These are phyloP conservation scores for Seriola quinqueradiata DNA, from an alignment of 2,113 vertebrate species.

Conservation along the genomic window DNA sequence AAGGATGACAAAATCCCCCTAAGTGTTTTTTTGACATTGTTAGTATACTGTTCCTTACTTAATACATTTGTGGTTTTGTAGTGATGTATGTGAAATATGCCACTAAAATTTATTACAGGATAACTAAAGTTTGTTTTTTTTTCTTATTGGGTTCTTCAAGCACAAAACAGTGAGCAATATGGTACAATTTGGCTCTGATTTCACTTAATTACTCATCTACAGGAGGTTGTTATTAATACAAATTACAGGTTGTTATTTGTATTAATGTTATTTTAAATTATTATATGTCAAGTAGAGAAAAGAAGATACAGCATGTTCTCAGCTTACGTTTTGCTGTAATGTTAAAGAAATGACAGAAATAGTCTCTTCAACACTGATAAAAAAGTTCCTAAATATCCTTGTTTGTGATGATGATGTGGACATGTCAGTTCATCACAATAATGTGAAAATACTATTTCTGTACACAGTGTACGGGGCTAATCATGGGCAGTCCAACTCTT, in stretches of 20 bases:
- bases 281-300: constrained; percentile 20
- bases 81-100: constrained; percentile 18
- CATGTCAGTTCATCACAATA: constrained; percentile 6
- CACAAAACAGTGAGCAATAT: constrained; percentile 15
- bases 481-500: constrained; percentile 16
- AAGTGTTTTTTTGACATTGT: not conserved
- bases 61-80: not conserved
- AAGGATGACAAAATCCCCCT: not conserved
- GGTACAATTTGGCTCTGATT: constrained; percentile 41
- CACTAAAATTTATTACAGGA: constrained; percentile 13
- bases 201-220: constrained; percentile 47
- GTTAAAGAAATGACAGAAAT: not conserved
- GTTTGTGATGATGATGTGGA: not conserved
- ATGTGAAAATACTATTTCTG: constrained; percentile 11
- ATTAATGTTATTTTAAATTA: constrained; percentile 47
- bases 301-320: not conserved
- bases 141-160: not conserved
- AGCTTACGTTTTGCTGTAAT: not conserved
- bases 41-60: not conserved
- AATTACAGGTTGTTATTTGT: constrained; percentile 14
- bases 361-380: constrained; percentile 21
- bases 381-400: constrained; percentile 20
- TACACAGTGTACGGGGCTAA: constrained; percentile 20
- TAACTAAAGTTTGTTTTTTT: not conserved
- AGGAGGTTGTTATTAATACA: not conserved